These are phyloP conservation scores for Gymnoscopelus braueri DNA, from an alignment of 2,797 vertebrate species.

Conservation along the genomic window DNA sequence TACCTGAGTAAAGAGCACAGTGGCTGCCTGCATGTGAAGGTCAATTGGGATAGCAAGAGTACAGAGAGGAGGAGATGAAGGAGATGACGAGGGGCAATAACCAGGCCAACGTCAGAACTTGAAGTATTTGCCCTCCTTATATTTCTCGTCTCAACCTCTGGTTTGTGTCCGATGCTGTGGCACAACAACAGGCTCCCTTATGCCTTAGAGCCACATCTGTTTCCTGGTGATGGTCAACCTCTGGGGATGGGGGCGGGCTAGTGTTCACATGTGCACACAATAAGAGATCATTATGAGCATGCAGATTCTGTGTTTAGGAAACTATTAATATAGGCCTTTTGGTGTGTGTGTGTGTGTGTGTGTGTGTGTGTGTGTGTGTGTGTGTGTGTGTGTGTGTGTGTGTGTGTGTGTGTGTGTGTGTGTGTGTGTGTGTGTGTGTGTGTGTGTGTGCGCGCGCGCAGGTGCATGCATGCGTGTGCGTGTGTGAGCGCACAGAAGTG, in stretches of 20 bases:
- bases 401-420: conserved; percentile 3
- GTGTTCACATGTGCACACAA: too few species aligned
- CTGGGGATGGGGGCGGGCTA: neutral
- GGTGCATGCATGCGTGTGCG: neutral
- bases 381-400: conserved; percentile 14
- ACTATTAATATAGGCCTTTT: too few species aligned
- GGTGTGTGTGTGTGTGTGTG: conserved; percentile 4
- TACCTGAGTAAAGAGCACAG: too few species aligned
- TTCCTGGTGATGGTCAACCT: conserved; percentile 8
- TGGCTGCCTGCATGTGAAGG: too few species aligned
- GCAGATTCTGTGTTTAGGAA: too few species aligned
- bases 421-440: neutral
- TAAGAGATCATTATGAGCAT: too few species aligned
- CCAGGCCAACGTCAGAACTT: neutral
- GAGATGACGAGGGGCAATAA: neutral
- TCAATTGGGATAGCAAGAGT: neutral
- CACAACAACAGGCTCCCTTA: neutral
- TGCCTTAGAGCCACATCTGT: conserved; percentile 8
- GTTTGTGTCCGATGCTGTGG: neutral
- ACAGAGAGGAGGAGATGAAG: neutral
- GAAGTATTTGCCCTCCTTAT: neutral
- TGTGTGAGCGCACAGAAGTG: conserved; percentile 1
- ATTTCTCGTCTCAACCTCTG: neutral
- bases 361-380: conserved; percentile 7
- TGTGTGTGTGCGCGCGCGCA: conserved; percentile 7